phyloP scores from a whole-genome alignment of 2,113 vertebrate genomes.

The Sapayoa aenigma region DNA sequence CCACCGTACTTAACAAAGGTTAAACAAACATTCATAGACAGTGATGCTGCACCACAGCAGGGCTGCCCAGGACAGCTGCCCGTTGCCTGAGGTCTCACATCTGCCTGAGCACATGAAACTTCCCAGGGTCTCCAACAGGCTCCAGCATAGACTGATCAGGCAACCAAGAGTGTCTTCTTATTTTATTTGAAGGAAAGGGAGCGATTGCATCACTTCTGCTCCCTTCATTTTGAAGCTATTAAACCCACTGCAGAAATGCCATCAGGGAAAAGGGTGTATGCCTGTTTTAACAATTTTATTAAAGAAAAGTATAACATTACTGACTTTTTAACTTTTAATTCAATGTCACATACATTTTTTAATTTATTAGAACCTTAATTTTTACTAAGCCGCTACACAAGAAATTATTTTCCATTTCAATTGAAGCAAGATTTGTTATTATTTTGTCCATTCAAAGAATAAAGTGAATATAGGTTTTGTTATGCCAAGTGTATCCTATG shows the following conservation, averaged over 20 bases:
- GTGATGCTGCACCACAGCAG: background rate
- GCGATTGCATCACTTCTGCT: background rate
- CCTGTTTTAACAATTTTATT: background rate
- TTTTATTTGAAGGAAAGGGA: background rate
- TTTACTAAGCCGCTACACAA: background rate
- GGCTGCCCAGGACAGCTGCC: background rate
- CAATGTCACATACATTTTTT: background rate
- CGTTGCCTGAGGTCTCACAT: background rate
- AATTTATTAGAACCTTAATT: background rate
- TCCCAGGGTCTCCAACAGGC: background rate
- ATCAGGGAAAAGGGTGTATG: background rate
- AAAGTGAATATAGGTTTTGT: background rate
- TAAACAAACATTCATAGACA: background rate
- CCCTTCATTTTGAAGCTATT: background rate
- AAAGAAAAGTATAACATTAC: background rate
- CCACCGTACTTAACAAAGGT: background rate
- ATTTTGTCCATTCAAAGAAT: background rate
- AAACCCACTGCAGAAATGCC: background rate
- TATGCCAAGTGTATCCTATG: background rate
- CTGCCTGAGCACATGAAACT: background rate
- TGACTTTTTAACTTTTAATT: background rate
- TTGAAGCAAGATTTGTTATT: background rate
- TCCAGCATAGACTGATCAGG: background rate
- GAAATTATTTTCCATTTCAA: background rate
- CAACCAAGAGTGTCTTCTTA: accelerated